A percentile compares a stretch with the other conserved stretches of the same genome.
phyloP scores from a whole-genome alignment of 1,140 invertebrate genomes.

The Pseudachorutes palmiensis region DNA sequence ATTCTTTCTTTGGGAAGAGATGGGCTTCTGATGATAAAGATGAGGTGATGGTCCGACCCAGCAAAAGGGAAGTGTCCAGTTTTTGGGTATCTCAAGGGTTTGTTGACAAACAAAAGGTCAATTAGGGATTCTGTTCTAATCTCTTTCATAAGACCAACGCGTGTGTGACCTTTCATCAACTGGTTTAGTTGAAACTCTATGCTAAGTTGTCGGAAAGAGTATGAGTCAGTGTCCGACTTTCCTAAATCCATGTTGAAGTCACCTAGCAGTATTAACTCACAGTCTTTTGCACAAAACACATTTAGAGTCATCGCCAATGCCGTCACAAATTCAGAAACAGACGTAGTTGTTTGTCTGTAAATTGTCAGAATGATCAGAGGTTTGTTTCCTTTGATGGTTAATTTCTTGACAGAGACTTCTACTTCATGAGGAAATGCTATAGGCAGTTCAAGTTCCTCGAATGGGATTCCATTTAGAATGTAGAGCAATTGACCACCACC shows the following conservation, averaged over 20 bases:
- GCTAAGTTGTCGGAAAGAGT: not conserved
- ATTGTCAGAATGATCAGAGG: no score
- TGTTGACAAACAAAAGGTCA: not conserved
- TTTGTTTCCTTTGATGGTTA: no score
- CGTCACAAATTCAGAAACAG: no score
- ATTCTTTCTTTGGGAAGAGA: not conserved
- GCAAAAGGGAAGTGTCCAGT: not conserved
- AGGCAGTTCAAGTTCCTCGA: no score
- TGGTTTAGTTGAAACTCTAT: not conserved
- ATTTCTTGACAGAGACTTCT: no score
- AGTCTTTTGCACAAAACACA: no score
- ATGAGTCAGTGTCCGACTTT: not conserved
- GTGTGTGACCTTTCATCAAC: not conserved
- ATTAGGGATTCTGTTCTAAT: not conserved
- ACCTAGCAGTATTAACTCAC: not conserved
- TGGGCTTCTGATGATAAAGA: not conserved
- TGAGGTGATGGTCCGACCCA: not conserved
- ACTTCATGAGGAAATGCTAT: no score
- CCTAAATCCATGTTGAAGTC: not conserved
- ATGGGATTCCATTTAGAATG: no score
- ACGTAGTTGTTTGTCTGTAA: no score
- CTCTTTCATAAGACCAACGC: not conserved
- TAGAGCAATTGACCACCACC: no score
- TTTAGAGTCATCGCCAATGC: no score
- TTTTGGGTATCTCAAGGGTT: not conserved